A percentile compares a stretch with the other conserved stretches of the same genome.
Evolutionary conservation across 2,797 vertebrate species (phyloP).

Genomic region (Enteromius viviparus): DNA sequence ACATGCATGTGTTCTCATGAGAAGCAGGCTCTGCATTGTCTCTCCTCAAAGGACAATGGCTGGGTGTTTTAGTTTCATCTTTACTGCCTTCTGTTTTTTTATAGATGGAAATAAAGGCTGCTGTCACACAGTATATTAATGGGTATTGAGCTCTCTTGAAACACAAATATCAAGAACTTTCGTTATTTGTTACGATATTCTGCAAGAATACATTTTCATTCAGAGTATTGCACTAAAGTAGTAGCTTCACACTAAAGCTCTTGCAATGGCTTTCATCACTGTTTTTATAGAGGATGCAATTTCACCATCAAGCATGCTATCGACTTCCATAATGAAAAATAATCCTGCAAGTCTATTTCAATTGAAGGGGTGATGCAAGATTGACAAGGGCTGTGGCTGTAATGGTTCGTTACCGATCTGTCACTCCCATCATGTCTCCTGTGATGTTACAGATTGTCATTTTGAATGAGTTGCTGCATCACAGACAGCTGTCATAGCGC

Average conservation of each 20-base stretch:
- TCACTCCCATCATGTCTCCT: conserved; percentile 36
- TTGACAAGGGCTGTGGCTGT: conserved; percentile 16
- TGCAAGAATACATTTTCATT: not conserved
- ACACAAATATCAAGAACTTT: not conserved
- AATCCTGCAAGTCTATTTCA: conserved; percentile 16
- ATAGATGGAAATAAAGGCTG: not conserved
- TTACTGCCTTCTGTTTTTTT: not conserved
- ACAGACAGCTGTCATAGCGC: conserved; percentile 19
- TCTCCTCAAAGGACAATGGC: not conserved
- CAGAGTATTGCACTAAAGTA: not conserved
- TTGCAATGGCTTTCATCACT: not conserved
- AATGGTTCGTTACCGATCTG: conserved; percentile 33
- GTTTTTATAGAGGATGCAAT: not conserved
- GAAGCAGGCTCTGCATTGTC: not conserved
- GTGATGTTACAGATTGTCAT: conserved; percentile 30
- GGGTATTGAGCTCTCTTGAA: not conserved
- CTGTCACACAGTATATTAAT: not conserved
- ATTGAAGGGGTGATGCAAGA: not conserved
- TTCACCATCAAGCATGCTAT: conserved; percentile 4
- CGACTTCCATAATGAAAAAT: not conserved
- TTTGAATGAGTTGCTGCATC: conserved; percentile 12
- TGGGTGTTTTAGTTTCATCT: conserved; percentile 4
- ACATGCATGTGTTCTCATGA: not conserved
- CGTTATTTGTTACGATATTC: not conserved
- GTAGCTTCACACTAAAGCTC: not conserved